Conservation (phyloP, 2,797 vertebrate genomes). For the Crocodylus rhombifer region DNA sequence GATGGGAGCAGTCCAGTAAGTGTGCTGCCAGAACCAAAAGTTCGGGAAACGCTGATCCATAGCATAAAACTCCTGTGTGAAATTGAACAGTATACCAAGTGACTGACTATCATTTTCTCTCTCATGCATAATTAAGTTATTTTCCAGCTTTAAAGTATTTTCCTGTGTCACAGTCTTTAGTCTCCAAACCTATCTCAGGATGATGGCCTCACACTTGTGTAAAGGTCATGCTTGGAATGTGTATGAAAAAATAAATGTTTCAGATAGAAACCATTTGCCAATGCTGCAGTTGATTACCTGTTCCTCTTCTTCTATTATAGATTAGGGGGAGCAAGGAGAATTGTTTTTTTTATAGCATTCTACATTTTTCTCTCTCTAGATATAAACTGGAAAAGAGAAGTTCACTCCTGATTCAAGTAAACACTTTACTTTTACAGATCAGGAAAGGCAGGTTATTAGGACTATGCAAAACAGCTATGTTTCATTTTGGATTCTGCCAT, state of each 20-base stretch:
- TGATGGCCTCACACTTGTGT: neutral
- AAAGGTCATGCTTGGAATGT: neutral
- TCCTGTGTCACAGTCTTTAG: neutral
- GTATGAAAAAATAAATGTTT: neutral
- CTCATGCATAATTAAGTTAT: neutral
- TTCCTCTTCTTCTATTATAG: neutral
- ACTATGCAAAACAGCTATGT: too few relatives aligned
- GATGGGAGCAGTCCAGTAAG: too few relatives aligned
- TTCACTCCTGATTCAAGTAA: neutral
- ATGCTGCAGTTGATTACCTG: neutral
- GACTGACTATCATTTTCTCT: neutral
- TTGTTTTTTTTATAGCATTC: fast-evolving
- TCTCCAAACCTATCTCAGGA: neutral
- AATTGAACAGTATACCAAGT: neutral
- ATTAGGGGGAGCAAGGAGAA: neutral
- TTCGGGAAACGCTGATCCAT: too few relatives aligned
- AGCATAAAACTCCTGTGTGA: neutral
- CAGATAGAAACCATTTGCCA: neutral
- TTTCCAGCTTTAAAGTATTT: neutral
- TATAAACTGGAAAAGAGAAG: neutral
- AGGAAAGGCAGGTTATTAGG: too few relatives aligned
- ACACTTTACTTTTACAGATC: neutral
- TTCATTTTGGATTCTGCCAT: too few relatives aligned
- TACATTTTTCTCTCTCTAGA: neutral
- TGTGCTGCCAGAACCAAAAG: too few relatives aligned